Evolutionary conservation across 2,113 vertebrate species (phyloP).

Genomic region (Eulemur macaco): DNA sequence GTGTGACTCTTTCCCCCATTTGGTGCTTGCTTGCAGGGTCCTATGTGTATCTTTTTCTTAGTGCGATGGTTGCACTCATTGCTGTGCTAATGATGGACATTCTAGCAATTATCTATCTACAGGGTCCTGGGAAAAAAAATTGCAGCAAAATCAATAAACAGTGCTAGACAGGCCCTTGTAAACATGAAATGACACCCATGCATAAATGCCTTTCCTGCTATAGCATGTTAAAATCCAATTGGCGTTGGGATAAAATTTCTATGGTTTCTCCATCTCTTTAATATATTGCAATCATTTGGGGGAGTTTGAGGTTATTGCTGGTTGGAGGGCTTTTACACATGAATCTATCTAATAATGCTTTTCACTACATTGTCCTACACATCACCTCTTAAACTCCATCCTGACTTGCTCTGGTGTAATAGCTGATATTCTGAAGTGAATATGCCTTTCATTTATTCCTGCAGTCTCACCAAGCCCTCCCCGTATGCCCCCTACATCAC

Average conservation of each 20-base stretch:
- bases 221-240: constrained; percentile 69
- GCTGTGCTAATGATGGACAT: constrained; percentile 71
- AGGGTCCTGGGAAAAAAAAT: constrained; percentile 73
- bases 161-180: constrained; percentile 72
- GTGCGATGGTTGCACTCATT: constrained; percentile 48
- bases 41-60: constrained; percentile 69
- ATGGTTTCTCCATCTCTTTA: constrained; percentile 58
- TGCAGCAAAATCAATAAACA: constrained; percentile 72
- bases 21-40: constrained; percentile 59
- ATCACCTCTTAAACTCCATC: constrained; percentile 58
- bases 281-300: constrained; percentile 43
- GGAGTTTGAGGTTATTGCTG: constrained; percentile 54
- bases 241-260: constrained; percentile 71
- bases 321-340: constrained; percentile 61
- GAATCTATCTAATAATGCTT: constrained; percentile 61
- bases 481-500: background rate
- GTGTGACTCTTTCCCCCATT: constrained; percentile 28
- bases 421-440: constrained; percentile 55
- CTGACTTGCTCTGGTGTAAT: constrained; percentile 54
- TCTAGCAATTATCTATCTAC: constrained; percentile 71
- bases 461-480: constrained; percentile 42
- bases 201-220: constrained; percentile 69
- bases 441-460: constrained; percentile 67
- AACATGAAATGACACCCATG: constrained; percentile 72
- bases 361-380: constrained; percentile 56